Evolutionary conservation across 1,140 invertebrate genomes (phyloP), one percentile per base, ranked within the genome.

Genomic region (Pogonomyrmex californicus): DNA sequence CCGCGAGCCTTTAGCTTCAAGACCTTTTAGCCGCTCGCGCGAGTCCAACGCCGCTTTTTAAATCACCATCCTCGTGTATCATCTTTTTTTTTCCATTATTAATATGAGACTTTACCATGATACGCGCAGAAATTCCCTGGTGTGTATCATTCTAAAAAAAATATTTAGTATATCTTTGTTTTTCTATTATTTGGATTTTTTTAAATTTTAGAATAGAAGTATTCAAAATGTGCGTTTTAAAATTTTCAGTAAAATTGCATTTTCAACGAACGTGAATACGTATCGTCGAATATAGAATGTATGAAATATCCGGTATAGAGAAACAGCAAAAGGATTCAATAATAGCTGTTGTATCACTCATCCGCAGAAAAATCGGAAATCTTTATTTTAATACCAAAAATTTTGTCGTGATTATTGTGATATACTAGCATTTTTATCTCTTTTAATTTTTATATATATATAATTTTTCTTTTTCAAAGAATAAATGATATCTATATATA

Each of bases 201-300:
- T 14, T 87, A 86, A 65, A 88, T 78, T 75, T 89, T 85, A 91
- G 92, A 94, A 94, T 93, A 94, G 93, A 91, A 92, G 81, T 66
- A 81, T 86, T 87, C 89, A 91, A 93, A 94, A 49, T 47, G 93
- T 95, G 93, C 92, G 93, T 81, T 94, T 93, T 91, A 90, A 87
- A 95, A 94, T 94, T 94, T 89, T 73, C 90, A 79, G 85, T 79
- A 76, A 91, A 89, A 87, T 90, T 79, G 88, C 87, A 60, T 92
- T 93, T 93, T 94, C 93, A 93, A 94, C 93, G 49, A 66, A 33
- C 30, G n/a, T 17, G 4, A 0, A 4, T 6, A 41, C 9, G n/a
- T 36, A 5, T 38, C 17, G 49, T 65, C 38, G 3, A 41, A 65
- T 9, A 36, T 38, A 23, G 49, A 56, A 73, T 23, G 38, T n/a